Evolutionary conservation across 37 sponge, comb jelly and placozoan species (phyloP), one percentile per base, ranked within the genome.

Genomic region (Mnemiopsis leidyi): DNA sequence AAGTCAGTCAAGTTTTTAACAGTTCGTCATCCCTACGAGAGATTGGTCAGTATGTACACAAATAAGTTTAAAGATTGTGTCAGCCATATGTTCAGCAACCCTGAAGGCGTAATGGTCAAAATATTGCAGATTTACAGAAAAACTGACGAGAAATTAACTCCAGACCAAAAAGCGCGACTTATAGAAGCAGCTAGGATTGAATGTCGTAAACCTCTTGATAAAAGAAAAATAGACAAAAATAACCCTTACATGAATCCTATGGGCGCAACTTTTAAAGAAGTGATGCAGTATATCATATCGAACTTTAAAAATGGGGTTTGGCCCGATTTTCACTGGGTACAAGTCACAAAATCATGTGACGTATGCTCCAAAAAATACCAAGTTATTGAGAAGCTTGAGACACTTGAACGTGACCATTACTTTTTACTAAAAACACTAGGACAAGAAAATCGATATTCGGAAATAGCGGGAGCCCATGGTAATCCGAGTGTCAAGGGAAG

Each of bases 21-120:
- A 31, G 82, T 82, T 9, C 82, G 82, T 23, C 82, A 82, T 23
- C 82, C 82, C 7, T 82, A 82, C 38, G 82, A 82, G 38, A 82
- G 82, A 35, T 35, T 82, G 23, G 82, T 82, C 35, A 82, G 82
- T 23, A 82, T 82, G 82, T 82, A 82, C 29, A 82, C 37, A 1
- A 82, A 82, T 23, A 82, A 82, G 38, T 82, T 82, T 82, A 29
- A 82, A 23, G 38, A 35, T 34, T 82, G 82, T 34, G 29, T 29
- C 23, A 34, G 31, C 35, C 37, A 2, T 18, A 82, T 82, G 82
- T 82, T 32, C 29, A 32, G 7, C 5, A 29, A 29, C 23, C 37
- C 35, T 7, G 82, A 35, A 0, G 82, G 82, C 1, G 38, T 35
- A 5, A 82, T 82, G 82, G 82, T 82, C 36, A 31, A 82, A 35